These are phyloP conservation scores for Brachionus manjavacas DNA, from an alignment of 1,140 invertebrate genomes.

Conservation along the genomic window DNA sequence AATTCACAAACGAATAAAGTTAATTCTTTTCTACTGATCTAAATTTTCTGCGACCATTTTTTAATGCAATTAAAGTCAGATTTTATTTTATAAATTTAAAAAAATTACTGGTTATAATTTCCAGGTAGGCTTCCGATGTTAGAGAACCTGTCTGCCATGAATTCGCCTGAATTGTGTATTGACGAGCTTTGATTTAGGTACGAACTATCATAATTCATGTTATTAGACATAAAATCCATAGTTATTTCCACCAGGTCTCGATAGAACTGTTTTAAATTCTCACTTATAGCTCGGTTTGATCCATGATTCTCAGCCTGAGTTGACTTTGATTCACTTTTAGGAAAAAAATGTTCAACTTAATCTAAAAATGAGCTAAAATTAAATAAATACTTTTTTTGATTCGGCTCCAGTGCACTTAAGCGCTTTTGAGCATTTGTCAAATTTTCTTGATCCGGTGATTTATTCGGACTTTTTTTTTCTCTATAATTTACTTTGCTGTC, in stretches of 20 bases:
- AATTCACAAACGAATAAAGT: too few species aligned
- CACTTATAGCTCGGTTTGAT: background rate
- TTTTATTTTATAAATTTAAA: background rate
- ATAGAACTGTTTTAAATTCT: conserved; percentile 10
- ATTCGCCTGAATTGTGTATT: background rate
- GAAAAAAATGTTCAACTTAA: background rate
- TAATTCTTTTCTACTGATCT: too few species aligned
- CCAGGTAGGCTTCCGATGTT: background rate
- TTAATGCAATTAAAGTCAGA: background rate
- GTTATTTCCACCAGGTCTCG: conserved; percentile 20
- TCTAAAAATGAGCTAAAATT: background rate
- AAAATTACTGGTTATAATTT: background rate
- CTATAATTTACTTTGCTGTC: background rate
- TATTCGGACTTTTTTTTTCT: conserved; percentile 12
- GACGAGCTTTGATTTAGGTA: background rate
- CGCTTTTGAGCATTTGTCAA: background rate
- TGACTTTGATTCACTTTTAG: background rate
- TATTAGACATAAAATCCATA: conserved; percentile 40
- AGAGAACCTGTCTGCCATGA: background rate
- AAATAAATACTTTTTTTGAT: background rate
- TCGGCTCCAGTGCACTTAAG: background rate
- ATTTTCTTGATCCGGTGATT: background rate
- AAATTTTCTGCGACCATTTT: too few species aligned
- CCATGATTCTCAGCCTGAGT: background rate
- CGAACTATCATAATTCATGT: background rate